Base-by-base conservation (phyloP, 2,113 vertebrate species). In the Capreolus pygargus region DNA sequence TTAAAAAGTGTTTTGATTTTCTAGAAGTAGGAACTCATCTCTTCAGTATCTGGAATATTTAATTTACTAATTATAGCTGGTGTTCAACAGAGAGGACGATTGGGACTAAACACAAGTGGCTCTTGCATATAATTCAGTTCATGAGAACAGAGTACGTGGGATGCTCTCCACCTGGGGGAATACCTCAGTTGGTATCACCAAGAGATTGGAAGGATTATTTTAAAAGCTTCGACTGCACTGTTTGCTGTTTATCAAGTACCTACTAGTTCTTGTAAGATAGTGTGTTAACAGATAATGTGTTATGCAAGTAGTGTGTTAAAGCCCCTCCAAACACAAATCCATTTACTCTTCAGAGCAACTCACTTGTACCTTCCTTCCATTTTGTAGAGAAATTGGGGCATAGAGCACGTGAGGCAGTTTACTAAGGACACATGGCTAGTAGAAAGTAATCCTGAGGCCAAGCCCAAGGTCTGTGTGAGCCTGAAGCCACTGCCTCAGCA, bases 1-100 rank as follows among this genome's bases (percentile, higher is more conserved):
- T 57, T 87, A 52, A 96, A 58, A 97, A 85, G 33, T 74, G 15
- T 78, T 86, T 16, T 93, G 12, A 16, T 70, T 94, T 95, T 93
- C 14, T 67, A 64, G 52, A 36, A 86, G 19, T 15, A 55, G 25
- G 76, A 91, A 39, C 50, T 95, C 30, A 67, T 91, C 67, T 95
- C 36, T 89, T 94, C 57, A 39, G 23, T 76, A 33, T 87, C 61
- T 81, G 15, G 45, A 57, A 70, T 89, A 61, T 76, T 91, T 79
- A 89, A 83, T 83, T 61, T 50, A 58, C 39, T 74, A 85, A 86
- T 86, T 86, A 33, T 8, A 43, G 64, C 91, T 27, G 67, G 54
- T 85, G 54, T 84, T 92, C 74, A 84, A 19, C 23, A 79, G 83
- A 86, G 5, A 67, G 13, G 52, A 86, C 58, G 43, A 78, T 88